These are phyloP conservation scores for Cylindroiulus punctatus DNA, from an alignment of 2,888 invertebrate species.

Conservation along the genomic window DNA sequence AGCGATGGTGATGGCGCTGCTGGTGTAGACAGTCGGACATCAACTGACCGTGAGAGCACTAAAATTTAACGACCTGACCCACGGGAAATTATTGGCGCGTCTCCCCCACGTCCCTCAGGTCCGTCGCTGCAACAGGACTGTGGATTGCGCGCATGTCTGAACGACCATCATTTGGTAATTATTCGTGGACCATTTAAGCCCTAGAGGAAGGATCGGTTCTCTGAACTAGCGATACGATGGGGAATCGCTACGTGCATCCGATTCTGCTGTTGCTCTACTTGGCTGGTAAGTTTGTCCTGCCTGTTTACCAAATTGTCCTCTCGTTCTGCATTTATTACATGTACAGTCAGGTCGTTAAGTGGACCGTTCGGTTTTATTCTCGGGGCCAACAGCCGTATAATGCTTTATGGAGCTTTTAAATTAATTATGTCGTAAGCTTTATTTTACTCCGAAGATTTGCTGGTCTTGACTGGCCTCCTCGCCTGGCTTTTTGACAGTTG, in stretches of 20 bases:
- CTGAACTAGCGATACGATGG: slow-evolving; percentile 5
- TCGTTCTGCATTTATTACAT: slow-evolving; percentile 29
- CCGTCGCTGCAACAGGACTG: neutral
- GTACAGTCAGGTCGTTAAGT: neutral
- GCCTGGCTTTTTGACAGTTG: neutral
- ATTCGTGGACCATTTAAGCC: slow-evolving; percentile 39
- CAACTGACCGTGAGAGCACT: neutral
- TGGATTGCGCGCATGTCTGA: neutral
- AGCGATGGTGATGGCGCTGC: neutral
- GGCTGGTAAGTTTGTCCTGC: slow-evolving; percentile 12
- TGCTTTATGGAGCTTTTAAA: slow-evolving; percentile 41
- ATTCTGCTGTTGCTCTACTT: slow-evolving; percentile 22
- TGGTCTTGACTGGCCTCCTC: neutral
- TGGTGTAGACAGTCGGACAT: slow-evolving; percentile 22
- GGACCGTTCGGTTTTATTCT: neutral
- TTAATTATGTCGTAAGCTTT: slow-evolving; percentile 43
- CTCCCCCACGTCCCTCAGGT: neutral
- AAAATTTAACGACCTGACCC: slow-evolving; percentile 34
- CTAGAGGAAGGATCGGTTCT: slow-evolving; percentile 22
- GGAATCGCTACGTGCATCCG: neutral
- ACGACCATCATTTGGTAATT: slow-evolving; percentile 32
- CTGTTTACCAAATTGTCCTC: slow-evolving; percentile 30
- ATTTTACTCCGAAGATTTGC: neutral
- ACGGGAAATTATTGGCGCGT: slow-evolving; percentile 14
- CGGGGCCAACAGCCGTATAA: slow-evolving; percentile 26